A percentile compares a stretch with the other conserved stretches of the same genome.
Evolutionary conservation across 2,888 invertebrate genomes (phyloP).

Genomic region (Pandemis cinnamomeana): DNA sequence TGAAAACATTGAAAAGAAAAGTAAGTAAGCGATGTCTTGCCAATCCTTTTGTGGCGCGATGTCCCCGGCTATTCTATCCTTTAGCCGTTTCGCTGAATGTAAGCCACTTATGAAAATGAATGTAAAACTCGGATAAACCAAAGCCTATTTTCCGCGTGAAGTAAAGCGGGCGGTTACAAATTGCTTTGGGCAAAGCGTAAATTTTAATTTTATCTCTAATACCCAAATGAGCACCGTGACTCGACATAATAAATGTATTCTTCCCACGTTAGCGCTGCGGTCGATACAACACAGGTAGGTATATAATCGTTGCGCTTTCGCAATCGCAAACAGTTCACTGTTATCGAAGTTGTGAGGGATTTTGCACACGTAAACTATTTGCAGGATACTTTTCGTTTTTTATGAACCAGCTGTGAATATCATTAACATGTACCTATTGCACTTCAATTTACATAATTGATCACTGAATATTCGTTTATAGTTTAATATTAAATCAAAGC

Average conservation of each 20-base stretch:
- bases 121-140: slow-evolving; percentile 81
- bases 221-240: slow-evolving; percentile 84
- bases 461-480: background rate
- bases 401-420: background rate
- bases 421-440: background rate
- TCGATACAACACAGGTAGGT: slow-evolving; percentile 55
- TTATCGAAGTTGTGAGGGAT: slow-evolving; percentile 19
- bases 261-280: slow-evolving; percentile 76
- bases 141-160: slow-evolving; percentile 83
- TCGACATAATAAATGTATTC: slow-evolving; percentile 83
- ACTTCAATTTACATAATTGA: background rate
- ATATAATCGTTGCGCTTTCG: slow-evolving; percentile 41
- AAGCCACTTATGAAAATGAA: slow-evolving; percentile 83
- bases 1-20: slow-evolving; percentile 39
- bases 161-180: slow-evolving; percentile 82
- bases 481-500: background rate
- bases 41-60: slow-evolving; percentile 45
- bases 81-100: slow-evolving; percentile 65
- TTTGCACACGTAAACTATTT: slow-evolving; percentile 10
- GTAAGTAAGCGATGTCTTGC: slow-evolving; percentile 42
- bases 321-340: slow-evolving; percentile 36
- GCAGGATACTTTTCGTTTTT: background rate
- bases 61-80: slow-evolving; percentile 50
- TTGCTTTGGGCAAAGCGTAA: slow-evolving; percentile 84
- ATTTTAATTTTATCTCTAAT: slow-evolving; percentile 85